Percentiles rank a stretch among this genome's conserved stretches.
Conservation (phyloP, 2,113 vertebrate genomes). For the Brevimyrus niger region DNA sequence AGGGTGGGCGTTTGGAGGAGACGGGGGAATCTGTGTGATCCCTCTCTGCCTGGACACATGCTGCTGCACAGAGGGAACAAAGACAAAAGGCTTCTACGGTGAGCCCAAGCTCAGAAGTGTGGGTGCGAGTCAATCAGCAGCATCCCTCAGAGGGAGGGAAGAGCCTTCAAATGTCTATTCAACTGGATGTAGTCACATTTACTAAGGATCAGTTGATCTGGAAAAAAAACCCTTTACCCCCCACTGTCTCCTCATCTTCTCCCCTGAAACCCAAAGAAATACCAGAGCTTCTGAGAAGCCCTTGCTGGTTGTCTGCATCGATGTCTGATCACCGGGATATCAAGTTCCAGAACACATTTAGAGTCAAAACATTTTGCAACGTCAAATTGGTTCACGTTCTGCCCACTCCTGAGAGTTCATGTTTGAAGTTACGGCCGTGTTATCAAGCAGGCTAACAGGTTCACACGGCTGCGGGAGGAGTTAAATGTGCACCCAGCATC, state of each 20-base stretch:
- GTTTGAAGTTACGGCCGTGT: constrained; percentile 32
- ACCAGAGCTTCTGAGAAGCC: constrained; percentile 4
- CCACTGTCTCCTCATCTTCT: constrained; percentile 29
- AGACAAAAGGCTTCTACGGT: not conserved
- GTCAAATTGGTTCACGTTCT: constrained; percentile 47
- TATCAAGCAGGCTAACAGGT: constrained; percentile 27
- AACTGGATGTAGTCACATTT: constrained; percentile 46
- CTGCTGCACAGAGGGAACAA: constrained; percentile 50
- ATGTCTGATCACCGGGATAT: constrained; percentile 36
- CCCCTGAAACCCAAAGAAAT: constrained; percentile 29
- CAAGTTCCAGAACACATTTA: constrained; percentile 35
- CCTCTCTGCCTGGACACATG: constrained; percentile 63
- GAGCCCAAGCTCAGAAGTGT: constrained; percentile 18
- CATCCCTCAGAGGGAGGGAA: constrained; percentile 33
- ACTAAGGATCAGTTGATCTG: constrained; percentile 35
- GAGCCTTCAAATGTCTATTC: constrained; percentile 40
- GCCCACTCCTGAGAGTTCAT: constrained; percentile 27
- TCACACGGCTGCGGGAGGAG: constrained; percentile 36
- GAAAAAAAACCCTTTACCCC: constrained; percentile 17
- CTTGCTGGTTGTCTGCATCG: constrained; percentile 31
- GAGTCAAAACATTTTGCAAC: constrained; percentile 52
- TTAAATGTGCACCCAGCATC: constrained; percentile 23
- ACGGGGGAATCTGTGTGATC: constrained; percentile 68
- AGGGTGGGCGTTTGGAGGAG: constrained; percentile 66
- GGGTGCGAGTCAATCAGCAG: constrained; percentile 47